Evolutionary conservation across 2,888 invertebrate genomes (phyloP).

Genomic region (Hyposoter dolosus): DNA sequence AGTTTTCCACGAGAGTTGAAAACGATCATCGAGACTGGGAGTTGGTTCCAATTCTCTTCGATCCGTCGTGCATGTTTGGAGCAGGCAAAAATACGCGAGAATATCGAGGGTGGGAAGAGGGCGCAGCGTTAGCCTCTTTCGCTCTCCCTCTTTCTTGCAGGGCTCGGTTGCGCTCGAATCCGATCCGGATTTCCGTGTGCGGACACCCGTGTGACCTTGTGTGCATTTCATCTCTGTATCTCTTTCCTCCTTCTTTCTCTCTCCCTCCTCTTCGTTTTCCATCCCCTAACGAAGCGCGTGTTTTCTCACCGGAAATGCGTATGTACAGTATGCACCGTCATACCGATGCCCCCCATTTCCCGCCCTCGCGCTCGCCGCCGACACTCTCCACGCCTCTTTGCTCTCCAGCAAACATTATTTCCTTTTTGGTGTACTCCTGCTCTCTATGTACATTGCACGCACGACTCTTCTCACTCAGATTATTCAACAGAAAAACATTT

Average conservation of each 20-base stretch:
- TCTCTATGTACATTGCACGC: slow-evolving; percentile 39
- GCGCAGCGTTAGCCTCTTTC: background rate
- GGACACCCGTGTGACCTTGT: slow-evolving; percentile 81
- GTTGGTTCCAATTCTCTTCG: slow-evolving; percentile 13
- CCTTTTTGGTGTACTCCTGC: slow-evolving; percentile 20
- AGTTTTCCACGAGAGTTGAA: slow-evolving; percentile 63
- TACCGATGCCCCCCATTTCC: slow-evolving; percentile 74
- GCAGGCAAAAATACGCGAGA: slow-evolving; percentile 54
- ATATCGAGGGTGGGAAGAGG: slow-evolving; percentile 28
- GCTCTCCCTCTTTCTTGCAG: slow-evolving; percentile 35
- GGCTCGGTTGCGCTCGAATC: slow-evolving; percentile 67
- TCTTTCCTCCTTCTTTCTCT: slow-evolving; percentile 57
- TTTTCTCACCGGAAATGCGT: slow-evolving; percentile 77
- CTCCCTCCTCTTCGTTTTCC: slow-evolving; percentile 11
- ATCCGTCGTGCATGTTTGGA: slow-evolving; percentile 34
- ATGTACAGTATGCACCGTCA: slow-evolving; percentile 80
- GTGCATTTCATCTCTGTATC: slow-evolving; percentile 74
- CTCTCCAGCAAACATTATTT: slow-evolving; percentile 49
- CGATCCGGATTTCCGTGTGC: slow-evolving; percentile 82
- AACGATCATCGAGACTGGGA: slow-evolving; percentile 51
- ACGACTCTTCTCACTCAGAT: slow-evolving; percentile 63
- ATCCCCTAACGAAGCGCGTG: slow-evolving; percentile 69
- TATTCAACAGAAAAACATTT: slow-evolving; percentile 53
- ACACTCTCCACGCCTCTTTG: slow-evolving; percentile 23
- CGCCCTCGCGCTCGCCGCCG: slow-evolving; percentile 12